Conservation (phyloP, 2,888 invertebrate species). For the Ormyrus labotus region DNA sequence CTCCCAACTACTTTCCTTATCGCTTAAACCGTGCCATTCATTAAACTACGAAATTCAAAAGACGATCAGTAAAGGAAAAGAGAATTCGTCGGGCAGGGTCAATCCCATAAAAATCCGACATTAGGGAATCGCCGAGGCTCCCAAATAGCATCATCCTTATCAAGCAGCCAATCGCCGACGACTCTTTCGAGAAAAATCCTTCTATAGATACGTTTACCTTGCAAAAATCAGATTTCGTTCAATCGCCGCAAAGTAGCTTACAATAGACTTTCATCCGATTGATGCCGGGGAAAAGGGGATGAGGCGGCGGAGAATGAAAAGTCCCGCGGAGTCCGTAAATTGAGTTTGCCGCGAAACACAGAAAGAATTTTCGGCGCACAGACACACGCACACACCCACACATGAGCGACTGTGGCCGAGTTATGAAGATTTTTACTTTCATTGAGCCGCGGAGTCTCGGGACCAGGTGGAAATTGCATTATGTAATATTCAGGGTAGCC, state of each 20-base stretch:
- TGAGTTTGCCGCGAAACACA: conserved; percentile 25
- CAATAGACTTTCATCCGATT: conserved; percentile 38
- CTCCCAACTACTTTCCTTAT: too few relatives aligned
- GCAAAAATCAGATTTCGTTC: conserved; percentile 45
- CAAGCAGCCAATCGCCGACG: not conserved
- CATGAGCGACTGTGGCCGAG: not conserved
- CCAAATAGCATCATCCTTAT: conserved; percentile 18
- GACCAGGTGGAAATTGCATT: conserved; percentile 68
- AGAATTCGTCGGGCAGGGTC: not conserved
- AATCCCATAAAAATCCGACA: not conserved
- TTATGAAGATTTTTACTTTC: conserved; percentile 50
- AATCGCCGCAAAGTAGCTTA: conserved; percentile 37
- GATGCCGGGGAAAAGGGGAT: not conserved
- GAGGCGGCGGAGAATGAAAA: conserved; percentile 5
- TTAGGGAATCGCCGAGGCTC: not conserved
- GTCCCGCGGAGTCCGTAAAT: conserved; percentile 27
- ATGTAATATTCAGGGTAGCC: conserved; percentile 69
- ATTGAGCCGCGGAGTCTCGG: not conserved
- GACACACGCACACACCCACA: too few relatives aligned
- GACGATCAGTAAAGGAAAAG: not conserved
- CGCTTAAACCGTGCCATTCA: too few relatives aligned
- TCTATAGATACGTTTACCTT: conserved; percentile 6
- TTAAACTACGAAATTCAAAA: not conserved
- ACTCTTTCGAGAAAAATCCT: conserved; percentile 5
- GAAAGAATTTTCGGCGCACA: conserved; percentile 14